Conservation (phyloP, 2,113 vertebrate species). For the Brachyistius frenatus region DNA sequence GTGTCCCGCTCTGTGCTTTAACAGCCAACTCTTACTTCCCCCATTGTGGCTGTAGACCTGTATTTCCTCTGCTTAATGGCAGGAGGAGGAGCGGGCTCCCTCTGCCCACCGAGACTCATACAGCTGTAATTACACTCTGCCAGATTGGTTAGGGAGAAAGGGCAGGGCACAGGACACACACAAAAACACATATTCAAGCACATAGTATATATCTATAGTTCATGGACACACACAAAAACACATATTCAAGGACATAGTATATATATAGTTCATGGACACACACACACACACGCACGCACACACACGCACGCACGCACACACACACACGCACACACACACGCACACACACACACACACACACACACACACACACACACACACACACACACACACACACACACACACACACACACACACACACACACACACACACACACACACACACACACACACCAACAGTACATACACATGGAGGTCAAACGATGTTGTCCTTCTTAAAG, state of each 20-base stretch:
- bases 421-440: no score
- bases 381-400: no score
- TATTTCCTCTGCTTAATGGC: constrained; percentile 47
- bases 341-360: no score
- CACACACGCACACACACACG: no score
- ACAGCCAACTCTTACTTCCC: constrained; percentile 21
- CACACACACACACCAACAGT: background rate
- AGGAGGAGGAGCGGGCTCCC: constrained; percentile 23
- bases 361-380: no score
- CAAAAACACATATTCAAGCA: constrained; percentile 34
- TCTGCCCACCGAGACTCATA: constrained; percentile 39
- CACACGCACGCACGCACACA: no score
- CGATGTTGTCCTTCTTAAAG: background rate
- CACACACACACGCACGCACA: background rate
- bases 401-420: no score
- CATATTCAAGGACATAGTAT: constrained; percentile 25
- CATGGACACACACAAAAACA: constrained; percentile 18
- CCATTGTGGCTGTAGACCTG: constrained; percentile 27
- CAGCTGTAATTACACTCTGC: constrained; percentile 59
- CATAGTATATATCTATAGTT: constrained; percentile 22
- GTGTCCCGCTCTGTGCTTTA: constrained; percentile 26
- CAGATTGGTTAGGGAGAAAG: constrained; percentile 47
- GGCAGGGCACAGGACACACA: constrained; percentile 36
- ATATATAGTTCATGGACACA: constrained; percentile 19
- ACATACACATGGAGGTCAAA: constrained; percentile 31